These are phyloP conservation scores for Mungos mungo DNA, from an alignment of 2,113 vertebrate genomes.

Conservation along the genomic window DNA sequence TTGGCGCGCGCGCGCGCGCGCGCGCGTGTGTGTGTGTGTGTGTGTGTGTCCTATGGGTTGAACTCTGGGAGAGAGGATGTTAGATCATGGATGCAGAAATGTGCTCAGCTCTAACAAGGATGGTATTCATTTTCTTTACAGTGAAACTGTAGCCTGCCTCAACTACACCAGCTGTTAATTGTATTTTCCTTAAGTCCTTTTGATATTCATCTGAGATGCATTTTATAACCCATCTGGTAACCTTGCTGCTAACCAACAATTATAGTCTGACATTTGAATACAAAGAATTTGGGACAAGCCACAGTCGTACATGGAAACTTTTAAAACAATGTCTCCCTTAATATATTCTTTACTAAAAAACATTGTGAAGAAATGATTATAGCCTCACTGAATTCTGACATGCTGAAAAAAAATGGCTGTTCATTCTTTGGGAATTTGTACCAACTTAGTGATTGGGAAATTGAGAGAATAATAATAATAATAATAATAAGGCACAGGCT, in stretches of 20 bases:
- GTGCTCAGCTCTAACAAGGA: not conserved
- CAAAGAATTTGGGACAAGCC: constrained; percentile 75
- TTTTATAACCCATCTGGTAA: constrained; percentile 75
- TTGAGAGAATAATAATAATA: constrained; percentile 46
- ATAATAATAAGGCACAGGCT: not conserved
- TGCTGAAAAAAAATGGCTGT: constrained; percentile 55
- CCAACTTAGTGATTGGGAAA: constrained; percentile 52
- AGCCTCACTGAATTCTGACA: constrained; percentile 73
- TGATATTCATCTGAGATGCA: constrained; percentile 61
- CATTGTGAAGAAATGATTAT: constrained; percentile 75
- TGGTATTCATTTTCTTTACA: not conserved
- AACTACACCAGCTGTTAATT: constrained; percentile 46
- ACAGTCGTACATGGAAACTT: constrained; percentile 71
- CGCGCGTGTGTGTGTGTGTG: too few species aligned
- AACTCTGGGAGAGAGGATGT: constrained; percentile 39
- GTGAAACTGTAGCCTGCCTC: constrained; percentile 32
- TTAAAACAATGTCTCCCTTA: constrained; percentile 74
- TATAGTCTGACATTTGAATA: constrained; percentile 75
- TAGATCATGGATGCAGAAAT: not conserved
- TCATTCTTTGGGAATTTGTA: constrained; percentile 62
- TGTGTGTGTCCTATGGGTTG: not conserved
- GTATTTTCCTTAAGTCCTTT: constrained; percentile 53
- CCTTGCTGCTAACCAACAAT: constrained; percentile 76
- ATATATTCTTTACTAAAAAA: constrained; percentile 73
- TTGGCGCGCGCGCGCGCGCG: not conserved